Evolutionary conservation across 1,140 invertebrate species (phyloP).

Genomic region (Ostrea edulis): DNA sequence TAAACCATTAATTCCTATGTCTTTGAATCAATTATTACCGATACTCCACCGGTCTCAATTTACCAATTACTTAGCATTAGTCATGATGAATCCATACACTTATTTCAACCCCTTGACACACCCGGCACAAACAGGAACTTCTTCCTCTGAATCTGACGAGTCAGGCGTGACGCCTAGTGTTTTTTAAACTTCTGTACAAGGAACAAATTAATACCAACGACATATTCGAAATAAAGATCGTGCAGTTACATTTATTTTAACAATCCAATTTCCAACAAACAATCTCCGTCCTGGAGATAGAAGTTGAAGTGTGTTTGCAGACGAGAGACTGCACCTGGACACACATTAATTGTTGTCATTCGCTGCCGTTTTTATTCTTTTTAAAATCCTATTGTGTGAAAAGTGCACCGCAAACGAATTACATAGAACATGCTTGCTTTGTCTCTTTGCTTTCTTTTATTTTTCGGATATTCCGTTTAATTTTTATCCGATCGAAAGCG

Average conservation of each 20-base stretch:
- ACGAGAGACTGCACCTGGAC: no score
- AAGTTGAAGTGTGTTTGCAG: not conserved
- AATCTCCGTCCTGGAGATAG: not conserved
- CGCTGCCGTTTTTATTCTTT: not conserved
- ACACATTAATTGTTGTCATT: no score
- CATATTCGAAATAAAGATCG: not conserved
- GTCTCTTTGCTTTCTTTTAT: not conserved
- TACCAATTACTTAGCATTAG: not conserved
- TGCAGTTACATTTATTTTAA: not conserved
- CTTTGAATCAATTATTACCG: not conserved
- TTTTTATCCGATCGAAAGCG: not conserved
- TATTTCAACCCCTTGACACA: not conserved
- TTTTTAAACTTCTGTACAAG: not conserved
- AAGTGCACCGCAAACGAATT: not conserved
- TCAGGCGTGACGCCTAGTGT: not conserved
- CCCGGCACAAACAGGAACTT: not conserved
- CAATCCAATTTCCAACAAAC: not conserved
- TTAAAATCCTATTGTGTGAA: not conserved
- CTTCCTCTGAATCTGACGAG: not conserved
- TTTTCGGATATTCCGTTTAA: not conserved
- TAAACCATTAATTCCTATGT: not conserved
- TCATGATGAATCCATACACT: not conserved
- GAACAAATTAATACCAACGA: not conserved
- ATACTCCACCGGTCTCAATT: not conserved
- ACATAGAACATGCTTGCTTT: not conserved